Conservation (phyloP, 2,113 vertebrate species). For the Hippocampus mohnikei region DNA sequence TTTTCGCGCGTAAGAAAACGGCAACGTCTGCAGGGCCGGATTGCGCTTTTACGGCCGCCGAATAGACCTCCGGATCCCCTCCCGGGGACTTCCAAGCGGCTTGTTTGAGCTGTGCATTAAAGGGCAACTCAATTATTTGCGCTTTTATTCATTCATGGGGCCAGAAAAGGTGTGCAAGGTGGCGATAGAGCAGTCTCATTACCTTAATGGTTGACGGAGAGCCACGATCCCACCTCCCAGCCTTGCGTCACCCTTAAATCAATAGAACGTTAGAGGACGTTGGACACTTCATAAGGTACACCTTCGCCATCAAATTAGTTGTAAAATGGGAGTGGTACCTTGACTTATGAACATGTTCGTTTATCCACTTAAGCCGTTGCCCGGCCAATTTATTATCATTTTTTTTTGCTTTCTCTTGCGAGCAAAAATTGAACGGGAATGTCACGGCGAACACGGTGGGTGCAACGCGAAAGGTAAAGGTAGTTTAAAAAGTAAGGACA, state of each 20-base stretch:
- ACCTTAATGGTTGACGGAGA: constrained; percentile 72
- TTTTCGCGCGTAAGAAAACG: constrained; percentile 1
- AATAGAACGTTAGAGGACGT: constrained; percentile 58
- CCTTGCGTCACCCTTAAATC: constrained; percentile 69
- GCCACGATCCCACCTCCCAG: constrained; percentile 31
- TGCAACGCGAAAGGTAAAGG: too few species aligned
- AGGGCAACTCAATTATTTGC: constrained; percentile 66
- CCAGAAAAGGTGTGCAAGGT: constrained; percentile 55
- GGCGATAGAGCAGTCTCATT: constrained; percentile 65
- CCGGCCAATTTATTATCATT: not conserved
- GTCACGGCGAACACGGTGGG: too few species aligned
- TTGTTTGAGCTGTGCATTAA: constrained; percentile 35
- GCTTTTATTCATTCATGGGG: constrained; percentile 63
- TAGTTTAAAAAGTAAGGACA: too few species aligned
- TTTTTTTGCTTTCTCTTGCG: not conserved
- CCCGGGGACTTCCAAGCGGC: constrained; percentile 8
- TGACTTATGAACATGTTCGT: not conserved
- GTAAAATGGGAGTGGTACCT: not conserved
- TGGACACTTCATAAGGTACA: not conserved
- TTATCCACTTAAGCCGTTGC: not conserved
- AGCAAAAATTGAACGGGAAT: not conserved
- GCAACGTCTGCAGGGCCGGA: constrained; percentile 16
- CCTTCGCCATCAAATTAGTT: not conserved
- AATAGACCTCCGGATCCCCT: not conserved
- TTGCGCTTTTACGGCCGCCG: constrained; percentile 16